Evolutionary conservation across 2,113 vertebrate species (phyloP), one percentile per base, ranked within the genome.

Genomic region (Rhea pennata): DNA sequence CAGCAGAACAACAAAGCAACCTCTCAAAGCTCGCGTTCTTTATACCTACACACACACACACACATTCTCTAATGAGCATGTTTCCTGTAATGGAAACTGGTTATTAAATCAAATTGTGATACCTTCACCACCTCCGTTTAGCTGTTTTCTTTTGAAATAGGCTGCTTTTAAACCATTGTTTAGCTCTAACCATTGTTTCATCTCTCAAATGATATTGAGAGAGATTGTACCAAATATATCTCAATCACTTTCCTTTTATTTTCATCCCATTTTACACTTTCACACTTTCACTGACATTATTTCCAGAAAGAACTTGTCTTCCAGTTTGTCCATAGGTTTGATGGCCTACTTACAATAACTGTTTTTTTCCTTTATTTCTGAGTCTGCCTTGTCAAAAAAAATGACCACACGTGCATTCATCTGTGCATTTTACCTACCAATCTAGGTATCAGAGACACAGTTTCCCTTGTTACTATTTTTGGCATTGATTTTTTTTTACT

Each of bases 351-450:
- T 92, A 48, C 1, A 40, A 9, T 56, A 53, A 29, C 66, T 71
- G 40, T 54, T 86, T 84, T 48, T 50, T 82, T 39, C 50, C 33
- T 51, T 39, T 8, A 20, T 51, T 88, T 89, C 70, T 89, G 42
- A 78, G 42, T n/a, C n/a, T 77, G 1, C 59, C 6, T 77, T 81
- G 46, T 62, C 44, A 79, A 79, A 92, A 79, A 90, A 79, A 90
- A 46, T 59, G 15, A 46, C 50, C 12, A 64, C 6, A 5, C 0
- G 0, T 70, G 15, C 36, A 85, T 86, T 79, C 33, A 73, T 76
- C 4, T 56, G 16, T 54, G 20, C 14, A 24, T 77, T 64, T 74
- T n/a, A 64, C 50, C 15, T 91, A 80, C 88, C 70, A 59, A 71
- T 90, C 50, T 0, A 0, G 14, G n/a, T 53, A 78, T 26, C 42